These are phyloP conservation scores for Saccopteryx leptura DNA, from an alignment of 2,113 vertebrate genomes.

Conservation along the genomic window DNA sequence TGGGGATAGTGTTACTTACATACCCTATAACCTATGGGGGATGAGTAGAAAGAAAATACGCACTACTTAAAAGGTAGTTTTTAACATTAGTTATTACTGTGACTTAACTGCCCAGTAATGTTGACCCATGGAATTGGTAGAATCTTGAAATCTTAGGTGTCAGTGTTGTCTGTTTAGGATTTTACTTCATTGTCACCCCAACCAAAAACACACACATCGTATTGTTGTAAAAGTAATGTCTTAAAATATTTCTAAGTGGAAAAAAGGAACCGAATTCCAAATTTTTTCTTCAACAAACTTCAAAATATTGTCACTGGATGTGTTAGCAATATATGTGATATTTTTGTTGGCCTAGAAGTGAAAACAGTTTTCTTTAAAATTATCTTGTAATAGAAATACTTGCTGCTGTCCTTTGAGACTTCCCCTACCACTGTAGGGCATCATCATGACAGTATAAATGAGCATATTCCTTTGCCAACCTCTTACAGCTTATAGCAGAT, in stretches of 20 bases:
- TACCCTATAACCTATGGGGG: background rate
- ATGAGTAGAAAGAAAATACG: background rate
- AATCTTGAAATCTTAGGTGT: constrained; percentile 41
- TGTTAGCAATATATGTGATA: background rate
- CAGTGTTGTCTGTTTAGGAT: background rate
- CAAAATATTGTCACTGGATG: background rate
- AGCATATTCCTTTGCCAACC: background rate
- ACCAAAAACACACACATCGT: background rate
- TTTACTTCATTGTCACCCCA: background rate
- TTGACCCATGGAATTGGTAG: background rate
- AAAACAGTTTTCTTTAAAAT: background rate
- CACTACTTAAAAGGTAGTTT: background rate
- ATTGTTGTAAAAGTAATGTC: background rate
- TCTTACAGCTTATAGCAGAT: background rate
- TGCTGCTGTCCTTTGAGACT: background rate
- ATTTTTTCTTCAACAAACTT: background rate
- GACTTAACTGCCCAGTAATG: background rate
- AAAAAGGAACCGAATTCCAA: background rate
- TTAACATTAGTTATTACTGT: constrained; percentile 31
- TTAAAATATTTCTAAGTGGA: background rate
- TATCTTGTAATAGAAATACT: background rate
- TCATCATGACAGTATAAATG: background rate
- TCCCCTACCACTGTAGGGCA: background rate
- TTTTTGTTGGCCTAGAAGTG: constrained; percentile 9
- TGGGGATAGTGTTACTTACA: background rate